A percentile compares a stretch with the other conserved stretches of the same genome.
Conservation (phyloP, 2,888 invertebrate genomes). For the Melangyna quadrimaculata region DNA sequence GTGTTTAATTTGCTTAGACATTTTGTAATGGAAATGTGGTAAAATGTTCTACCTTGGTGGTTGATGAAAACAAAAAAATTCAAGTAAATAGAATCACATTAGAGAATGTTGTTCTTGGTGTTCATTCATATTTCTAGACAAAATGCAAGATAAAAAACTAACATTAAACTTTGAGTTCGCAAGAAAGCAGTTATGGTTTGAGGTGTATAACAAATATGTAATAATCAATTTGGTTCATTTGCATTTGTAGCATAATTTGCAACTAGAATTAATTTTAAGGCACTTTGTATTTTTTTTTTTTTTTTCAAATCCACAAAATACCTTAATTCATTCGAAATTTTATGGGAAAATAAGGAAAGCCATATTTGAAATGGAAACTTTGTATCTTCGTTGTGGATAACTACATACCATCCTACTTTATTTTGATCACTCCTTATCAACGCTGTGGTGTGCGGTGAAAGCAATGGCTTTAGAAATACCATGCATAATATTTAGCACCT, state of each 20-base stretch:
- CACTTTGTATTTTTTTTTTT: background rate
- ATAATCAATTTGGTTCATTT: slow-evolving; percentile 36
- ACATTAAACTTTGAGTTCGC: background rate
- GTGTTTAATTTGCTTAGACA: slow-evolving; percentile 38
- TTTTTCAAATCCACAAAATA: background rate
- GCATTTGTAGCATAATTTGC: background rate
- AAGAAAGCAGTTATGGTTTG: background rate
- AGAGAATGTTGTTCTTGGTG: slow-evolving; percentile 23
- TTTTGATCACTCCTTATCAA: slow-evolving; percentile 48
- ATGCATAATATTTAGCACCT: slow-evolving; percentile 15
- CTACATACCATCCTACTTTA: no score
- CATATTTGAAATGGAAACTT: slow-evolving; percentile 33
- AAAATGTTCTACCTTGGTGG: slow-evolving; percentile 10
- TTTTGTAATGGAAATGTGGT: slow-evolving; percentile 37
- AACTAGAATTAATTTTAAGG: background rate
- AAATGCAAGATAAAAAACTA: background rate
- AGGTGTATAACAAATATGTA: slow-evolving; percentile 25
- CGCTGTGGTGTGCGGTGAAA: background rate
- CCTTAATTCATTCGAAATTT: slow-evolving; percentile 23
- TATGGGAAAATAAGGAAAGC: slow-evolving; percentile 2
- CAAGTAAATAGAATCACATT: slow-evolving; percentile 46
- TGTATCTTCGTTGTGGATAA: slow-evolving; percentile 1
- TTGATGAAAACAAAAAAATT: slow-evolving; percentile 23
- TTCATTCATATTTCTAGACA: slow-evolving; percentile 10
- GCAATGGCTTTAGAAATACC: slow-evolving; percentile 17